phyloP scores from a whole-genome alignment of 2,888 invertebrate genomes.

The Rugalucina vietnamica region DNA sequence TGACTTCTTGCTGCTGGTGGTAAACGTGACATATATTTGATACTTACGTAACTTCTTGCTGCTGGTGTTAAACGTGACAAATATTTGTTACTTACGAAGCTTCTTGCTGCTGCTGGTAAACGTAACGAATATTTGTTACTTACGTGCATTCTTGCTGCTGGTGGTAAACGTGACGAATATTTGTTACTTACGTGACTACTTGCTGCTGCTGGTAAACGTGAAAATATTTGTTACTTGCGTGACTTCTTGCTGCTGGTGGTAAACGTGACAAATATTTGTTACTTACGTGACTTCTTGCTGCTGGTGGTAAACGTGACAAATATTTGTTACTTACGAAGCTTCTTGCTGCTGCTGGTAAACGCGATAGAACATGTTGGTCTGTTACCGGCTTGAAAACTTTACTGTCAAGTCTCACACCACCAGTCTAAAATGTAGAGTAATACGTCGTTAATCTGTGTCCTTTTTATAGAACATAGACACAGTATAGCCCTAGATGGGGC shows the following conservation, averaged over 20 bases:
- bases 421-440: slow-evolving; percentile 53
- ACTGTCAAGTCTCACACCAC: slow-evolving; percentile 51
- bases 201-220: slow-evolving; percentile 44
- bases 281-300: no score
- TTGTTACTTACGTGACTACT: slow-evolving; percentile 48
- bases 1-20: slow-evolving; percentile 43
- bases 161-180: slow-evolving; percentile 49
- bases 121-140: neutral
- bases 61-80: no score
- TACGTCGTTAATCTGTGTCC: no score
- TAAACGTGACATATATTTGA: slow-evolving; percentile 46
- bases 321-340: neutral
- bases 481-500: no score
- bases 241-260: slow-evolving; percentile 35
- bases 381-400: slow-evolving; percentile 47
- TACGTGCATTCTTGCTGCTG: slow-evolving; percentile 49
- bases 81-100: no score
- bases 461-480: no score
- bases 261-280: no score
- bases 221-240: slow-evolving; percentile 52
- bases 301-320: no score
- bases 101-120: no score
- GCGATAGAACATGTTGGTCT: slow-evolving; percentile 45
- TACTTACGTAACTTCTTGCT: no score
- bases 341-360: slow-evolving; percentile 45